Evolutionary conservation across 2,888 invertebrate genomes (phyloP).

Genomic region (Papilio elwesi): DNA sequence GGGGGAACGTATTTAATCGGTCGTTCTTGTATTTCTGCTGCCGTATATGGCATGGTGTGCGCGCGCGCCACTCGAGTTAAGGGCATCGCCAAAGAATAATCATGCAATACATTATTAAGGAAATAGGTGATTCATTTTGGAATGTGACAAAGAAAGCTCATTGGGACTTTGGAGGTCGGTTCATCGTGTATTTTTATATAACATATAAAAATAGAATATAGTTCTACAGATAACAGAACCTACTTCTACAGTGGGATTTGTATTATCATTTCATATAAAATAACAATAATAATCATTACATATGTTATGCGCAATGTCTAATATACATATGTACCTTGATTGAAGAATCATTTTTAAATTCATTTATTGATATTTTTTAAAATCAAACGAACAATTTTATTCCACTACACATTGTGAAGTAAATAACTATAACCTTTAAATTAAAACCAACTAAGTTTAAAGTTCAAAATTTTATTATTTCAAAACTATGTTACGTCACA

Average conservation of each 20-base stretch:
- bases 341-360: too few relatives aligned
- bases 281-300: neutral
- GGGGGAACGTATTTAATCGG: slow-evolving; percentile 72
- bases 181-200: neutral
- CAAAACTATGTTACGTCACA: neutral
- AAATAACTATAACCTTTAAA: too few relatives aligned
- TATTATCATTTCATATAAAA: neutral
- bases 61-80: slow-evolving; percentile 68
- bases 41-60: slow-evolving; percentile 70
- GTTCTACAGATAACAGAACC: too few relatives aligned
- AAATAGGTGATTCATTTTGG: slow-evolving; percentile 34
- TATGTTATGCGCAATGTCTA: too few relatives aligned
- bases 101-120: slow-evolving; percentile 43
- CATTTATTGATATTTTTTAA: too few relatives aligned
- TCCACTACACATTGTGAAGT: too few relatives aligned
- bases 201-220: neutral
- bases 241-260: neutral
- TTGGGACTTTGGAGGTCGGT: neutral
- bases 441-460: too few relatives aligned
- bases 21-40: slow-evolving; percentile 73
- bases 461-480: neutral
- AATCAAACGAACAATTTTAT: too few relatives aligned
- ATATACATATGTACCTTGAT: too few relatives aligned
- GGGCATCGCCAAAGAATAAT: slow-evolving; percentile 59
- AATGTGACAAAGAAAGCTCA: slow-evolving; percentile 35